Evolutionary conservation across 2,113 vertebrate species (phyloP).

Genomic region (Xiphias gladius): DNA sequence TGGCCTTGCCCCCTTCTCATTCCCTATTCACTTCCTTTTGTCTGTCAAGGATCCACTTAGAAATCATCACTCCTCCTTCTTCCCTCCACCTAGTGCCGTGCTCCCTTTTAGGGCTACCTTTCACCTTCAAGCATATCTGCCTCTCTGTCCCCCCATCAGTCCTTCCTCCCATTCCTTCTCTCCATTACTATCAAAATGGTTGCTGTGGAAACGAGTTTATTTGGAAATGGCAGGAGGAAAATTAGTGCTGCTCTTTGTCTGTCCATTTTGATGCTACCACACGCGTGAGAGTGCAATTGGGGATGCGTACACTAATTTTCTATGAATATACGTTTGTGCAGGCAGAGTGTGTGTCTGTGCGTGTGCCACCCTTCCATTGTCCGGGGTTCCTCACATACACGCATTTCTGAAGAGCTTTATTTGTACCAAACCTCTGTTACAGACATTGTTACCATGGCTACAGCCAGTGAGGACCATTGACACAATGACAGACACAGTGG

Average conservation of each 20-base stretch:
- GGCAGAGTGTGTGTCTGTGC: neutral
- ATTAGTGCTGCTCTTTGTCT: conserved; percentile 57
- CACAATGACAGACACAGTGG: conserved; percentile 83
- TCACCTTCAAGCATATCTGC: conserved; percentile 40
- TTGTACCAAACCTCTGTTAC: conserved; percentile 77
- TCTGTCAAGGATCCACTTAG: conserved; percentile 46
- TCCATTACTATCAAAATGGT: conserved; percentile 66
- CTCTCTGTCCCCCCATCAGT: conserved; percentile 16
- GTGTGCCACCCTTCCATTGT: conserved; percentile 40
- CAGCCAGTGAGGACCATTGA: conserved; percentile 80
- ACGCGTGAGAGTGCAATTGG: conserved; percentile 12
- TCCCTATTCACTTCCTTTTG: conserved; percentile 60
- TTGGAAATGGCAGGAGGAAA: conserved; percentile 66
- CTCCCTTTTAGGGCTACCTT: conserved; percentile 39
- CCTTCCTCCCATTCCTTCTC: conserved; percentile 33
- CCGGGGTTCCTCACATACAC: conserved; percentile 62
- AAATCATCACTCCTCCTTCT: conserved; percentile 43
- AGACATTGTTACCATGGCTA: conserved; percentile 82
- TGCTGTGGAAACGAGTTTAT: conserved; percentile 77
- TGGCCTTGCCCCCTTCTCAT: conserved; percentile 54
- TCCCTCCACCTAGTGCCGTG: conserved; percentile 26
- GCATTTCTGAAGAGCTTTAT: conserved; percentile 77
- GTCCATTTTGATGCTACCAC: conserved; percentile 33
- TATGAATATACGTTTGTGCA: conserved; percentile 12
- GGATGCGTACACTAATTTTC: conserved; percentile 27